Evolutionary conservation across 1,140 invertebrate species (phyloP).

Genomic region (Propsilocerus akamusi): DNA sequence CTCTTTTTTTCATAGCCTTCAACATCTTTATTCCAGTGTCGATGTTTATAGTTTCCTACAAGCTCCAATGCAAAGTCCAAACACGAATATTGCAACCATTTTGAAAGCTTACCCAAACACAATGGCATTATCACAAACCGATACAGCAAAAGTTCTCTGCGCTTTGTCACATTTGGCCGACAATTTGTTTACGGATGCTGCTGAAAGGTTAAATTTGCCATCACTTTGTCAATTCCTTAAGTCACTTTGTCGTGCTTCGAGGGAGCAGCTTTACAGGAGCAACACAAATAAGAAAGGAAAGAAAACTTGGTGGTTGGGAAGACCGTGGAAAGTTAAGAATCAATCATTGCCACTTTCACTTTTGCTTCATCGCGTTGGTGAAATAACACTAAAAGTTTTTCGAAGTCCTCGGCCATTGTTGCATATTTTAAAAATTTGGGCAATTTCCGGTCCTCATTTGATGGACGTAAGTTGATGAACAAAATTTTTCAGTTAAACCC

Average conservation of each 20-base stretch:
- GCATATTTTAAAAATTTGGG: constrained; percentile 81
- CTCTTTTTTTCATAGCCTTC: neutral
- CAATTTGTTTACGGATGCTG: constrained; percentile 66
- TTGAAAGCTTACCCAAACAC: constrained; percentile 25
- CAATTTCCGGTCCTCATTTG: constrained; percentile 72
- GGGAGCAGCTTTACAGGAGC: constrained; percentile 48
- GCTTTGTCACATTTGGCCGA: constrained; percentile 72
- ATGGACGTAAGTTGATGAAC: constrained; percentile 52
- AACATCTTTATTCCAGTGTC: constrained; percentile 32
- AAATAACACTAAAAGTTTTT: constrained; percentile 71
- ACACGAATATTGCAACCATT: constrained; percentile 27
- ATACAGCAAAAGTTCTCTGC: constrained; percentile 72
- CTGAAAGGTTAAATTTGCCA: constrained; percentile 66
- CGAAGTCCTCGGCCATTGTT: constrained; percentile 70
- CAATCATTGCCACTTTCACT: constrained; percentile 28
- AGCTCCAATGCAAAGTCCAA: constrained; percentile 40
- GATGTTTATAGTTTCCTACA: constrained; percentile 69
- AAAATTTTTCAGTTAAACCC: neutral
- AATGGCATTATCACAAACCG: constrained; percentile 55
- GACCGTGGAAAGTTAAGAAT: constrained; percentile 23
- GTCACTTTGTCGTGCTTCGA: constrained; percentile 62
- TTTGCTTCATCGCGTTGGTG: constrained; percentile 65
- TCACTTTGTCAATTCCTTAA: constrained; percentile 64
- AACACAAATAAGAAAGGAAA: constrained; percentile 28
- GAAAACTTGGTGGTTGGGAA: constrained; percentile 25